Evolutionary conservation across 2,888 invertebrate genomes (phyloP).

Genomic region (Sesia apiformis): DNA sequence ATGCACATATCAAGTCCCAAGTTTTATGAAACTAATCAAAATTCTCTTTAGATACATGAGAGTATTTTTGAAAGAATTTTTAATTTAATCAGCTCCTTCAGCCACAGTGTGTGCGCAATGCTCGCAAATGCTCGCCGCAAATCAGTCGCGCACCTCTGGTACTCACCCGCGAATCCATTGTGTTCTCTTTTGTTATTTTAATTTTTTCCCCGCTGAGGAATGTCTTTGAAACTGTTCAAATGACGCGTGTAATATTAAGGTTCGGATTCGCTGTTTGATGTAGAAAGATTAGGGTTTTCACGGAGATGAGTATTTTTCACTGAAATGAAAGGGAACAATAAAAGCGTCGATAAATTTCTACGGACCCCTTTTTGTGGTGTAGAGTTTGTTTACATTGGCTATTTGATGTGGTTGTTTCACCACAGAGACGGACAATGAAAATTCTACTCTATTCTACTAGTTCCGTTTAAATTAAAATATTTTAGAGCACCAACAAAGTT

Average conservation of each 20-base stretch:
- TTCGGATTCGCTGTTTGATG: slow-evolving; percentile 62
- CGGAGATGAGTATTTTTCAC: slow-evolving; percentile 58
- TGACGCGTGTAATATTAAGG: slow-evolving; percentile 70
- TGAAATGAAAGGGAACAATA: slow-evolving; percentile 45
- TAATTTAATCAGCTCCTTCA: slow-evolving; percentile 41
- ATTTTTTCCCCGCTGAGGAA: slow-evolving; percentile 60
- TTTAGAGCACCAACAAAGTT: no score
- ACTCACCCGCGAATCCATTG: slow-evolving; percentile 30
- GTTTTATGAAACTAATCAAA: background rate
- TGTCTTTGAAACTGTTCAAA: slow-evolving; percentile 71
- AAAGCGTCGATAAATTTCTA: slow-evolving; percentile 34
- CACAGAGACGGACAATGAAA: background rate
- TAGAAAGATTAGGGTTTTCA: slow-evolving; percentile 62
- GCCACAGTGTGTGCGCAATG: slow-evolving; percentile 15
- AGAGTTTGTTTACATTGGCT: slow-evolving; percentile 32
- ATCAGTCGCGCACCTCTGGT: slow-evolving; percentile 29
- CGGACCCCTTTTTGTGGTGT: slow-evolving; percentile 46
- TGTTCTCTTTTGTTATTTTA: slow-evolving; percentile 61
- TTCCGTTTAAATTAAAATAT: no score
- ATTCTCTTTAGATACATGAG: background rate
- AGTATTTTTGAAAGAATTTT: slow-evolving; percentile 39
- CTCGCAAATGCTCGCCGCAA: slow-evolving; percentile 23
- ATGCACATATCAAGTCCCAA: no score
- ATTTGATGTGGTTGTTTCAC: slow-evolving; percentile 40
- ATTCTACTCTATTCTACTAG: no score